phyloP scores from a whole-genome alignment of 2,888 invertebrate genomes.

The Clitarchus hookeri region DNA sequence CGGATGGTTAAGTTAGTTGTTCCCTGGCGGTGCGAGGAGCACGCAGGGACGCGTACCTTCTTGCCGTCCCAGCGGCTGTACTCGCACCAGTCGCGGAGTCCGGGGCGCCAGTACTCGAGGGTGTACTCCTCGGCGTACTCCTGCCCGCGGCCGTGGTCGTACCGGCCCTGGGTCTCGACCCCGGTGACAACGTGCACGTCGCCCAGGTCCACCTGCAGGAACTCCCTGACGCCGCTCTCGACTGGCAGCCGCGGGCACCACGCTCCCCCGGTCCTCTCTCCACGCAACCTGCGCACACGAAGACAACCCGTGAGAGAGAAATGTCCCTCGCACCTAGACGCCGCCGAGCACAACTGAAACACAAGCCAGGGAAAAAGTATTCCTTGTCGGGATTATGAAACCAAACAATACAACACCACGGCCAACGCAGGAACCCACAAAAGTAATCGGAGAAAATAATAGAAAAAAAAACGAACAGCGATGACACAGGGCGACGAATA shows the following conservation, averaged over 20 bases:
- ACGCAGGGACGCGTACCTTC: conserved; percentile 57
- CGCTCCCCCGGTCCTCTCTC: conserved; percentile 72
- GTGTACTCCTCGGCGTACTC: conserved; percentile 75
- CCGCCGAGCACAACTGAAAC: too few relatives aligned
- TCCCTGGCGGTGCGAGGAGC: too few relatives aligned
- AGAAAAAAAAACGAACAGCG: too few relatives aligned
- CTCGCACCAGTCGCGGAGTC: conserved; percentile 64
- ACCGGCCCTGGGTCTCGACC: conserved; percentile 78
- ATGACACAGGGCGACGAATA: too few relatives aligned
- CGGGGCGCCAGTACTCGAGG: conserved; percentile 70
- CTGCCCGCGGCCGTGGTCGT: conserved; percentile 72
- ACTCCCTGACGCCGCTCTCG: conserved; percentile 67
- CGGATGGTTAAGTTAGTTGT: too few relatives aligned
- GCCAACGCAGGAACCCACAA: too few relatives aligned
- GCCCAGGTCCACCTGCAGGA: conserved; percentile 66
- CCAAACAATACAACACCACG: too few relatives aligned
- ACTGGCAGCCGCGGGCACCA: conserved; percentile 77
- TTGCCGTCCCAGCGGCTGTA: conserved; percentile 69
- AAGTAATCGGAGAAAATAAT: too few relatives aligned
- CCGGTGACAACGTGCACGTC: conserved; percentile 67
- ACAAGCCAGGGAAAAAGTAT: too few relatives aligned
- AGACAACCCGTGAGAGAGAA: too few relatives aligned
- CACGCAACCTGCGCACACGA: conserved; percentile 61
- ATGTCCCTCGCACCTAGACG: too few relatives aligned
- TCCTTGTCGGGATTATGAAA: too few relatives aligned